These are phyloP conservation scores for Chelonoidis abingdonii DNA, from an alignment of 2,113 vertebrate genomes.

Conservation along the genomic window DNA sequence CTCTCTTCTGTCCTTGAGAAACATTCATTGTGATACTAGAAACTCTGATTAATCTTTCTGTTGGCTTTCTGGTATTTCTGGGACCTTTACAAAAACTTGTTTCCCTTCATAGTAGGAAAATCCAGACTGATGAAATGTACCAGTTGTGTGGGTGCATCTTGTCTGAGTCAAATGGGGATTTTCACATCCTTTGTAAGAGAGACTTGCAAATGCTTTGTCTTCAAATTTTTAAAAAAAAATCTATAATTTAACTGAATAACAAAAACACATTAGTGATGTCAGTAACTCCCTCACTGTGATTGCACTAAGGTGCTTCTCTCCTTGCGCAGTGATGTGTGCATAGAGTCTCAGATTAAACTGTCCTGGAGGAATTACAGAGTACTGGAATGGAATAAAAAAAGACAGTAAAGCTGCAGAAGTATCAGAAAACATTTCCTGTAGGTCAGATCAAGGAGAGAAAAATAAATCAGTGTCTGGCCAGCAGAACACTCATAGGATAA, in stretches of 20 bases:
- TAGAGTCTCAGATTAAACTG: conserved; percentile 55
- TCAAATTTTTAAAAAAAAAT: fast-evolving
- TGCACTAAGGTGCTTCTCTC: neutral
- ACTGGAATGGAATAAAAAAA: neutral
- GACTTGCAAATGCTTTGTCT: neutral
- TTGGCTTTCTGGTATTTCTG: neutral
- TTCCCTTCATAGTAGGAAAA: neutral
- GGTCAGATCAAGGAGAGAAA: neutral
- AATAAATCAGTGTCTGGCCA: neutral
- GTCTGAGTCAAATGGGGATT: neutral
- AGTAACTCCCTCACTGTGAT: conserved; percentile 24
- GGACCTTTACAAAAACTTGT: fast-evolving
- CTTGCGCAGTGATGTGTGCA: conserved; percentile 9
- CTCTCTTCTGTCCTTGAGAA: neutral
- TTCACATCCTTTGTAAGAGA: neutral
- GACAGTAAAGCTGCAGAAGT: conserved; percentile 15
- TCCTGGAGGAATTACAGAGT: conserved; percentile 15
- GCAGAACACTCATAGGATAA: neutral
- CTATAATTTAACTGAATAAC: neutral
- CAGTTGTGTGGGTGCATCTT: neutral
- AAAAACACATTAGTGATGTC: conserved; percentile 8
- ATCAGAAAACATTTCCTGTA: neutral
- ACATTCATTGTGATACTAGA: conserved; percentile 9
- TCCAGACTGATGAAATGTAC: neutral
- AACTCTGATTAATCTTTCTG: conserved; percentile 28